Percentiles rank a stretch among this genome's conserved stretches.
Conservation (phyloP, 2,797 vertebrate species). For the Chaetodon trifasciatus region DNA sequence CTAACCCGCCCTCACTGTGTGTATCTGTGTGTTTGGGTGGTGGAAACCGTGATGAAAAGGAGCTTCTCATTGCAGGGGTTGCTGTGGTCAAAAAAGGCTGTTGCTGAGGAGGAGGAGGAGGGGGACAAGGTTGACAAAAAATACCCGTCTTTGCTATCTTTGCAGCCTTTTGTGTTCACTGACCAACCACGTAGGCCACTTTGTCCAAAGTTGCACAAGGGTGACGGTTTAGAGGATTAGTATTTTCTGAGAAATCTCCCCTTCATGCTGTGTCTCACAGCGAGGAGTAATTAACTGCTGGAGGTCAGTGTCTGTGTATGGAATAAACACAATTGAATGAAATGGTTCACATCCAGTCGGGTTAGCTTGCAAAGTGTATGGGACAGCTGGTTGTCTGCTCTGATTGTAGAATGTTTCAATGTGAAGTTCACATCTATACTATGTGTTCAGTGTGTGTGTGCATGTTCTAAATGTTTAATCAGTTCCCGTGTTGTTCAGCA, state of each 20-base stretch:
- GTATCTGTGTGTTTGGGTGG: slow-evolving; percentile 55
- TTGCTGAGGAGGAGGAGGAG: slow-evolving; percentile 34
- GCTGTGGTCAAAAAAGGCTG: slow-evolving; percentile 36
- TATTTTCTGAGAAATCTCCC: slow-evolving; percentile 38
- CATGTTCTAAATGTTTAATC: slow-evolving; percentile 8
- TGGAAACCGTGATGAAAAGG: slow-evolving; percentile 56
- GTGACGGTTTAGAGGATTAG: slow-evolving; percentile 50
- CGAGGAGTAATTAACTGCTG: slow-evolving; percentile 46
- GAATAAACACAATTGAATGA: slow-evolving; percentile 27
- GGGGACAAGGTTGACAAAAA: slow-evolving; percentile 50
- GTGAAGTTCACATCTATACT: slow-evolving; percentile 3
- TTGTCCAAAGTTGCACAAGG: slow-evolving; percentile 50
- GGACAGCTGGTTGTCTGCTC: slow-evolving; percentile 35
- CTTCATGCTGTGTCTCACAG: slow-evolving; percentile 42
- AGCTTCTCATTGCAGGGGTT: slow-evolving; percentile 54
- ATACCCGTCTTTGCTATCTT: slow-evolving; percentile 46
- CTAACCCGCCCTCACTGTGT: slow-evolving; percentile 27
- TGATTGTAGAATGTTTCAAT: slow-evolving; percentile 20
- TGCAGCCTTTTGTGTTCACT: slow-evolving; percentile 43
- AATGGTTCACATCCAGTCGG: slow-evolving; percentile 20
- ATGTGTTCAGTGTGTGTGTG: not conserved
- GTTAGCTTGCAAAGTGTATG: slow-evolving; percentile 5
- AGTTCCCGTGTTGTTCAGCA: not conserved
- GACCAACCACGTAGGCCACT: slow-evolving; percentile 36
- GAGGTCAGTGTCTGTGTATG: slow-evolving; percentile 16